phyloP scores from a whole-genome alignment of 1,140 invertebrate genomes.

The Phymorhynchus buccinoides region DNA sequence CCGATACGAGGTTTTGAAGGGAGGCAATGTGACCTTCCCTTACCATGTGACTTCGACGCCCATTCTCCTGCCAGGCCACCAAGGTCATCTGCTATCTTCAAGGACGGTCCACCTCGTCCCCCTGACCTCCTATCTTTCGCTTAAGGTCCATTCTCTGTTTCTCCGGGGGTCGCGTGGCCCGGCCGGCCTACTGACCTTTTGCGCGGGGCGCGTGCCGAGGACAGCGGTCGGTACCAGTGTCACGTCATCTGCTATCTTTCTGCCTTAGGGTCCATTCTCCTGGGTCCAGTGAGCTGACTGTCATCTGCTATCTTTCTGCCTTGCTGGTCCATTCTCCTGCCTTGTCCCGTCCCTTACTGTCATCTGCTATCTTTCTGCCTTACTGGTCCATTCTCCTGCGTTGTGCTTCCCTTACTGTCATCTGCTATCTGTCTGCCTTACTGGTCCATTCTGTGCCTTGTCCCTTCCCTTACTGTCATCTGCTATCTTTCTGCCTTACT shows the following conservation, averaged over 20 bases:
- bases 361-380: too few relatives aligned
- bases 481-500: too few relatives aligned
- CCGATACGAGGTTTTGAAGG: not conserved
- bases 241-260: conserved; percentile 10
- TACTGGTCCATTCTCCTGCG: too few relatives aligned
- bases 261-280: not conserved
- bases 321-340: too few relatives aligned
- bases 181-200: not conserved
- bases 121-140: too few relatives aligned
- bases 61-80: not conserved
- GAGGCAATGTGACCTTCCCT: not conserved
- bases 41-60: not conserved
- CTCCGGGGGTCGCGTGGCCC: not conserved
- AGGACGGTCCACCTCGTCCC: not conserved
- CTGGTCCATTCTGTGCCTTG: too few relatives aligned
- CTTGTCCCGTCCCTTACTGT: too few relatives aligned
- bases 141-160: not conserved
- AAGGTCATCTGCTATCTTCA: not conserved
- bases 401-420: too few relatives aligned
- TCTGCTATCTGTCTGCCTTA: too few relatives aligned
- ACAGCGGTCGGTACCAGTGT: not conserved
- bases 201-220: not conserved
- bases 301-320: too few relatives aligned
- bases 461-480: too few relatives aligned
- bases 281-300: not conserved